Evolutionary conservation across 2,888 invertebrate genomes (phyloP).

Genomic region (Sthenelais limicola): DNA sequence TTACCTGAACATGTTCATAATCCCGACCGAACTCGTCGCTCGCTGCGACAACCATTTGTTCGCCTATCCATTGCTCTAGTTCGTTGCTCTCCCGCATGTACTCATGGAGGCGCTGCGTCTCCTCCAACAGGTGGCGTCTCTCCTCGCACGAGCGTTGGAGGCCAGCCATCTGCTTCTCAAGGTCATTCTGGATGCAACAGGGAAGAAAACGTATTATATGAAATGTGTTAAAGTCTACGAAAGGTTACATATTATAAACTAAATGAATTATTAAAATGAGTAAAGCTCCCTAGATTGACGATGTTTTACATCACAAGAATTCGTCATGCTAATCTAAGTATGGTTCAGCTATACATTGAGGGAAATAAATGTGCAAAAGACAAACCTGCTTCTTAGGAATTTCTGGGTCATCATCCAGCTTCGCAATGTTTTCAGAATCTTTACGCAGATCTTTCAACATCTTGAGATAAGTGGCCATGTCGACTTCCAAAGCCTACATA

Average conservation of each 20-base stretch:
- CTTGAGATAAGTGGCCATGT: slow-evolving; percentile 68
- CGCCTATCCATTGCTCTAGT: slow-evolving; percentile 94
- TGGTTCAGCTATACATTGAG: no score
- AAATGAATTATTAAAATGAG: no score
- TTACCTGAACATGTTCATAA: slow-evolving; percentile 93
- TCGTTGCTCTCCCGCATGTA: slow-evolving; percentile 79
- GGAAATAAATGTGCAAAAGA: no score
- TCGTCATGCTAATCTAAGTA: no score
- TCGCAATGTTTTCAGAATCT: slow-evolving; percentile 64
- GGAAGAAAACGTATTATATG: neutral
- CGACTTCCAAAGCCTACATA: slow-evolving; percentile 81
- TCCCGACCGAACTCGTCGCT: slow-evolving; percentile 98
- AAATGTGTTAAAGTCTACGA: neutral
- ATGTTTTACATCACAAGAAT: no score
- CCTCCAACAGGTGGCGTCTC: slow-evolving; percentile 89
- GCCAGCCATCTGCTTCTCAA: slow-evolving; percentile 78
- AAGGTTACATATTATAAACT: neutral
- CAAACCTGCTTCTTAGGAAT: slow-evolving; percentile 69
- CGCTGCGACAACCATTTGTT: slow-evolving; percentile 90
- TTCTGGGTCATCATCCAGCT: slow-evolving; percentile 80
- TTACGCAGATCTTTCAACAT: slow-evolving; percentile 65
- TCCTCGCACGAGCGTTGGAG: slow-evolving; percentile 43
- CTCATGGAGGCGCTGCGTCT: slow-evolving; percentile 85
- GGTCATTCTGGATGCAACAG: slow-evolving; percentile 49
- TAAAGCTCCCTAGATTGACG: slow-evolving; percentile 1